These are phyloP conservation scores for Scelioninae gen. 1 DNA, from an alignment of 2,888 invertebrate genomes.

Conservation along the genomic window DNA sequence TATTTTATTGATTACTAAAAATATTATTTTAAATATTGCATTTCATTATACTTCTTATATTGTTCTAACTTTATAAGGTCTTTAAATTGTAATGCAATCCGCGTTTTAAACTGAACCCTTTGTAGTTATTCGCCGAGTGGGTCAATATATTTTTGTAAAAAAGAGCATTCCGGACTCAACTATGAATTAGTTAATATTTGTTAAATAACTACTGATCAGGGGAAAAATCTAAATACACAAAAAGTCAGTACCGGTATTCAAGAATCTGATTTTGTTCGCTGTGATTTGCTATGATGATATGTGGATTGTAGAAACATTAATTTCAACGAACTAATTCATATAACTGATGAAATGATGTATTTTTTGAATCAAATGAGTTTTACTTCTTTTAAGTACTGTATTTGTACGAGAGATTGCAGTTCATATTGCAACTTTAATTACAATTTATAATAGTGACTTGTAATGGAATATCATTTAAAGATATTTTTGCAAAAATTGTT, in stretches of 20 bases:
- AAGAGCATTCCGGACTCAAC: conserved; percentile 39
- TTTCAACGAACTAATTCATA: neutral
- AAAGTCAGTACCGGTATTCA: too few species aligned
- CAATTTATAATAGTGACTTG: conserved; percentile 3
- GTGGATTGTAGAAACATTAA: neutral
- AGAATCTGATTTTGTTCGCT: too few species aligned
- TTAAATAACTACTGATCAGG: neutral
- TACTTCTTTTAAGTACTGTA: neutral
- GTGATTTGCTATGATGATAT: too few species aligned
- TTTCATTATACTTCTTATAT: too few species aligned
- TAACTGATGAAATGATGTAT: neutral
- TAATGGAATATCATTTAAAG: neutral
- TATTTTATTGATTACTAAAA: too few species aligned
- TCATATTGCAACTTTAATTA: neutral
- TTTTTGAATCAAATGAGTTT: conserved; percentile 17
- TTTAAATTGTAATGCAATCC: too few species aligned
- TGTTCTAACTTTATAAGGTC: too few species aligned
- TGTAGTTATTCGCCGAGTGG: too few species aligned
- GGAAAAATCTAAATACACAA: too few species aligned
- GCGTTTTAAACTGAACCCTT: too few species aligned
- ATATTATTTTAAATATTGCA: too few species aligned
- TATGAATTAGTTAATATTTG: conserved; percentile 2
- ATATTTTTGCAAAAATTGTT: conserved; percentile 30
- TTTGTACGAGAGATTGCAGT: conserved; percentile 1
- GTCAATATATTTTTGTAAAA: too few species aligned